phyloP scores from a whole-genome alignment of 2,888 invertebrate genomes.

The Amphipyra tragopoginis region DNA sequence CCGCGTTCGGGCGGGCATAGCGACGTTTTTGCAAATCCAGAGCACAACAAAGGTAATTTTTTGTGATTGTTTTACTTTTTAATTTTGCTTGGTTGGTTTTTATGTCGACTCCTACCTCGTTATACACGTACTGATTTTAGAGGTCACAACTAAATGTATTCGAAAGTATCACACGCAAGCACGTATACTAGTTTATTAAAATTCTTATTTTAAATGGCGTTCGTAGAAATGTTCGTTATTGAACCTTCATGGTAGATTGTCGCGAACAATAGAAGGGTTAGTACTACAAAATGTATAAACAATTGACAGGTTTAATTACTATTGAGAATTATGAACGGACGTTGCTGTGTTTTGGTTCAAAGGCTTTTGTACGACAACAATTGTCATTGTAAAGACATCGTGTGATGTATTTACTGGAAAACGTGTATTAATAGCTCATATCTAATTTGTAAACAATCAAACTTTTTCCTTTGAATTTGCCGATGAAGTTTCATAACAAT shows the following conservation, averaged over 20 bases:
- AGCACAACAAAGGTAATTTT: slow-evolving; percentile 94
- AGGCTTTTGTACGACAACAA: slow-evolving; percentile 73
- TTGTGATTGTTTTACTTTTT: slow-evolving; percentile 65
- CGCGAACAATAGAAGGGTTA: slow-evolving; percentile 67
- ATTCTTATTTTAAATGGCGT: slow-evolving; percentile 65
- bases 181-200: slow-evolving; percentile 75
- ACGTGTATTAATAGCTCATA: slow-evolving; percentile 57
- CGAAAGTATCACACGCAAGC: slow-evolving; percentile 79
- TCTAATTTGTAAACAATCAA: slow-evolving; percentile 43
- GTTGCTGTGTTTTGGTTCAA: slow-evolving; percentile 58
- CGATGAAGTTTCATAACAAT: slow-evolving; percentile 11
- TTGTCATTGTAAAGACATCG: slow-evolving; percentile 69
- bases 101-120: slow-evolving; percentile 64
- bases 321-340: slow-evolving; percentile 79
- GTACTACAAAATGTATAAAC: slow-evolving; percentile 68
- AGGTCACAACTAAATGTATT: slow-evolving; percentile 79
- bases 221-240: slow-evolving; percentile 68
- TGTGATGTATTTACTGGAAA: slow-evolving; percentile 65
- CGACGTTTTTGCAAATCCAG: slow-evolving; percentile 97
- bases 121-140: slow-evolving; percentile 83
- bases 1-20: slow-evolving; percentile 97
- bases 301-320: slow-evolving; percentile 77
- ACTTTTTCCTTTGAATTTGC: slow-evolving; percentile 25
- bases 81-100: slow-evolving; percentile 65
- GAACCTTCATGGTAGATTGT: slow-evolving; percentile 77